These are phyloP conservation scores for Masnerella sp. DNA, from an alignment of 2,888 invertebrate genomes.

Conservation along the genomic window DNA sequence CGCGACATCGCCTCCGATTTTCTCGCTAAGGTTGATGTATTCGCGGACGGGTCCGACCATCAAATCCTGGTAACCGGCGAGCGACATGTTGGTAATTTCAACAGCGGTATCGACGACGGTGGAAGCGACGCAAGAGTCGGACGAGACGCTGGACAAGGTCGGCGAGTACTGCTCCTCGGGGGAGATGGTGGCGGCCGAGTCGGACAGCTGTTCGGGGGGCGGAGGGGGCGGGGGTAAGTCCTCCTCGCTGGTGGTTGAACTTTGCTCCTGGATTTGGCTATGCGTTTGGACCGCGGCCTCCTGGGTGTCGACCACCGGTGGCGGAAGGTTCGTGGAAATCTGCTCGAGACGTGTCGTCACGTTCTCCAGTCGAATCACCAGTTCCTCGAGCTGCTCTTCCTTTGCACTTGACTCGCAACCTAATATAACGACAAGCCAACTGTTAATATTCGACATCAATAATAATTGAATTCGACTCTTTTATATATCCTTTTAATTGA, in stretches of 20 bases:
- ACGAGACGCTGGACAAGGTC: constrained; percentile 63
- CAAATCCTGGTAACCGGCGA: constrained; percentile 86
- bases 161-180: constrained; percentile 68
- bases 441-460: not conserved
- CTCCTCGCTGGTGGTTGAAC: constrained; percentile 53
- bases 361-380: constrained; percentile 86
- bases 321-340: constrained; percentile 66
- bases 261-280: constrained; percentile 35
- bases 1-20: constrained; percentile 92
- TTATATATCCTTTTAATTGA: no score
- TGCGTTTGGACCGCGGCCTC: constrained; percentile 71
- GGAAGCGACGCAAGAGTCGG: constrained; percentile 64
- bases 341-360: constrained; percentile 85
- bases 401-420: constrained; percentile 72
- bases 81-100: constrained; percentile 82
- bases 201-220: constrained; percentile 64
- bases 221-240: constrained; percentile 60
- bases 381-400: constrained; percentile 81
- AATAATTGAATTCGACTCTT: not conserved
- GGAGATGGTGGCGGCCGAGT: constrained; percentile 47
- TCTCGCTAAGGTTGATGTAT: constrained; percentile 85
- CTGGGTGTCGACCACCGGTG: constrained; percentile 59
- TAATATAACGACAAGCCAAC: constrained; percentile 53
- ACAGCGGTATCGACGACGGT: constrained; percentile 65
- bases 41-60: constrained; percentile 84